Percentiles rank a stretch among this genome's conserved stretches.
Conservation (phyloP, 2,888 invertebrate species). For the Yponomeuta plumbellus region DNA sequence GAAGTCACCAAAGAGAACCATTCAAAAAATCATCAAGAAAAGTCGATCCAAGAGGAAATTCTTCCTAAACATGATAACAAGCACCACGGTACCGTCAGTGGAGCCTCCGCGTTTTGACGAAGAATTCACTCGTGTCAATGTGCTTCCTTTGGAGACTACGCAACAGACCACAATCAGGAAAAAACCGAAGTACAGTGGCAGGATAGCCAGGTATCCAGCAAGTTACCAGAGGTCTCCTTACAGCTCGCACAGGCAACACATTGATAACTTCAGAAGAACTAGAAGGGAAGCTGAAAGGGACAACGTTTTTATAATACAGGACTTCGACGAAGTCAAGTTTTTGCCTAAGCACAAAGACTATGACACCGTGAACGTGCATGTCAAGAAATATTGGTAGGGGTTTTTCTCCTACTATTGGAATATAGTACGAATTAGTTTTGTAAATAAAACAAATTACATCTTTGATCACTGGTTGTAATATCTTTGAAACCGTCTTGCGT, state of each 20-base stretch:
- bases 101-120: background rate
- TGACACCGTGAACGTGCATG: conserved; percentile 42
- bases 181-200: background rate
- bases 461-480: no score
- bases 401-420: background rate
- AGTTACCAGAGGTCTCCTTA: background rate
- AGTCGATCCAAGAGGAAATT: conserved; percentile 44
- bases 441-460: no score
- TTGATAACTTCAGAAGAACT: conserved; percentile 18
- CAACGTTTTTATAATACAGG: conserved; percentile 45
- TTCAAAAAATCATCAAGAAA: conserved; percentile 66
- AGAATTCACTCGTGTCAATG: background rate
- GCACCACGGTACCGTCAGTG: background rate
- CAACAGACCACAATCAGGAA: background rate
- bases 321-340: conserved; percentile 56
- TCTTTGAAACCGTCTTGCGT: no score
- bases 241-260: background rate
- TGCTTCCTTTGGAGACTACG: background rate
- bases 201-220: background rate
- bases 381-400: conserved; percentile 48
- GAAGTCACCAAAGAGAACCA: conserved; percentile 52
- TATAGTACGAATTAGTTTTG: no score
- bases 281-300: conserved; percentile 40
- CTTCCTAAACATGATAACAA: conserved; percentile 26
- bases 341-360: conserved; percentile 41